A percentile compares a stretch with the other conserved stretches of the same genome.
Conservation (phyloP, 2,113 vertebrate species). For the Misgurnus mizolepis region DNA sequence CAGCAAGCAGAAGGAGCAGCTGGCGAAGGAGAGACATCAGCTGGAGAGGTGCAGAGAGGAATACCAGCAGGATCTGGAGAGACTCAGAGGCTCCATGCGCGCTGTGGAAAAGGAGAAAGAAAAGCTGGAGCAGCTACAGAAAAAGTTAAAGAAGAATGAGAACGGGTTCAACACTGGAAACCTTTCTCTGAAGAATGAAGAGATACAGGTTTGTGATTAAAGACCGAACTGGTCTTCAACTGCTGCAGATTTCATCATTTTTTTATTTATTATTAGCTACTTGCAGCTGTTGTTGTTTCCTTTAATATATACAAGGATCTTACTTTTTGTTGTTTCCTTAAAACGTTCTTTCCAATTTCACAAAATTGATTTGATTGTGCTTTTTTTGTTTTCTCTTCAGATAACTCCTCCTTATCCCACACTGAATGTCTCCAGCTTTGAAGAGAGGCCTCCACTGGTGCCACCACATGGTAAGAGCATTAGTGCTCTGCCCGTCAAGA, state of each 20-base stretch:
- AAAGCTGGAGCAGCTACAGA: conserved; percentile 74
- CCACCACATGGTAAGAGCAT: conserved; percentile 82
- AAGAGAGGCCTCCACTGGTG: conserved; percentile 76
- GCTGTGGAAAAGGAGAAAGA: conserved; percentile 80
- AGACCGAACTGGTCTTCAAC: background rate
- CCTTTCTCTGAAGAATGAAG: background rate
- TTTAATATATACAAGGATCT: too few species aligned
- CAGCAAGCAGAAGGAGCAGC: conserved; percentile 61
- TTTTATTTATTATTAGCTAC: too few species aligned
- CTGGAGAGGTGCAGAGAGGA: conserved; percentile 70
- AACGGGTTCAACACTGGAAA: conserved; percentile 14
- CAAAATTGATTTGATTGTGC: too few species aligned
- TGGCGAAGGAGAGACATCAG: conserved; percentile 72
- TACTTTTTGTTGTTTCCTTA: too few species aligned
- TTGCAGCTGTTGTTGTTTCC: too few species aligned
- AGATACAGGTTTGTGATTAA: background rate
- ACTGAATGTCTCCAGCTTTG: conserved; percentile 1
- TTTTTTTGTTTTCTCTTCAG: background rate
- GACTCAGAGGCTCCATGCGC: conserved; percentile 80
- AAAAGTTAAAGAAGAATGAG: conserved; percentile 60
- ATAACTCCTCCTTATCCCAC: background rate
- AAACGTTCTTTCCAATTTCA: too few species aligned
- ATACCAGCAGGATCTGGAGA: conserved; percentile 89
- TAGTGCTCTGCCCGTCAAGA: conserved; percentile 59
- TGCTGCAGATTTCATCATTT: background rate